Evolutionary conservation across 1,140 invertebrate species (phyloP).

Genomic region (Stenopsyche tienmushanensis): DNA sequence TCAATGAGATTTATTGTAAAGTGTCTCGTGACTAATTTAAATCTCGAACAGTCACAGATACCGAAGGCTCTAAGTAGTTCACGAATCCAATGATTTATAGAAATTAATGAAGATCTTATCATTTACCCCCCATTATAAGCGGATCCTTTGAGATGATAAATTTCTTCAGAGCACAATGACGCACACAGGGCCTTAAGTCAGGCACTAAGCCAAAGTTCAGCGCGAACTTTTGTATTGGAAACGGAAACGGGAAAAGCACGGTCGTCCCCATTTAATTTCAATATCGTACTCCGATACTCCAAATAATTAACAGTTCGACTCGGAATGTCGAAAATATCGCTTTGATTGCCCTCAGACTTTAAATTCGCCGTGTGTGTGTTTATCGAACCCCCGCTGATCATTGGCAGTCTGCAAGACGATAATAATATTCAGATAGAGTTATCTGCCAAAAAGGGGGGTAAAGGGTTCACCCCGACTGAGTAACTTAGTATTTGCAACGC

Average conservation of each 20-base stretch:
- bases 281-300: too few species aligned
- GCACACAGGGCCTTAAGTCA: slow-evolving; percentile 27
- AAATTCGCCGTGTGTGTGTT: too few species aligned
- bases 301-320: too few species aligned
- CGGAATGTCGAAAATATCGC: too few species aligned
- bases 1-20: neutral
- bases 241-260: slow-evolving; percentile 33
- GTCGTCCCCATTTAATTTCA: slow-evolving; percentile 27
- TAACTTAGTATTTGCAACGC: slow-evolving; percentile 32
- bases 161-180: slow-evolving; percentile 30
- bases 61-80: neutral
- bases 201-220: slow-evolving; percentile 36
- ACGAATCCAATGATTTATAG: slow-evolving; percentile 34
- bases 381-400: slow-evolving; percentile 5
- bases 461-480: neutral
- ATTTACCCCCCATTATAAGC: slow-evolving; percentile 26
- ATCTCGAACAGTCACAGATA: neutral
- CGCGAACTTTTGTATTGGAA: slow-evolving; percentile 36
- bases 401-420: slow-evolving; percentile 29
- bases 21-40: neutral
- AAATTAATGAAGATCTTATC: slow-evolving; percentile 40
- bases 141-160: slow-evolving; percentile 38
- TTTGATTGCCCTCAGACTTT: too few species aligned
- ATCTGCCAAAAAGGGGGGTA: slow-evolving; percentile 23
- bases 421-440: slow-evolving; percentile 39